Evolutionary conservation across 2,113 vertebrate genomes (phyloP).

Genomic region (Passer montanus): DNA sequence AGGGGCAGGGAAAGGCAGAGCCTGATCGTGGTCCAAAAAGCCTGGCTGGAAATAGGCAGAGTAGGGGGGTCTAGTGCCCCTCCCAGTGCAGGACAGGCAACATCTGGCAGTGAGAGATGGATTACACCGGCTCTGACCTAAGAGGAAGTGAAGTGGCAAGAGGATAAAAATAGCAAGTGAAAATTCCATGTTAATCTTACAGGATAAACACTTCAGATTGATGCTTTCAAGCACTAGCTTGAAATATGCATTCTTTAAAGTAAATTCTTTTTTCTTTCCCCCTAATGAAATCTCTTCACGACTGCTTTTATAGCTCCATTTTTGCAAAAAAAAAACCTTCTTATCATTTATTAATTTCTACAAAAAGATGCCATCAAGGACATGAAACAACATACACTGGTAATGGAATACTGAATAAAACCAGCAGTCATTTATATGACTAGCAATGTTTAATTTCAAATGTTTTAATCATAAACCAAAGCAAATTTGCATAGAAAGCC

Average conservation of each 20-base stretch:
- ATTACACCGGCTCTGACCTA: neutral
- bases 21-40: neutral
- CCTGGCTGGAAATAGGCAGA: neutral
- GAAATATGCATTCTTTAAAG: neutral
- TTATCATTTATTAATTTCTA: neutral
- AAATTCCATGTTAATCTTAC: neutral
- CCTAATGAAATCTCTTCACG: neutral
- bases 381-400: neutral
- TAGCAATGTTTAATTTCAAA: neutral
- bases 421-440: neutral
- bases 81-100: neutral
- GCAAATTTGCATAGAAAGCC: neutral
- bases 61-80: accelerated
- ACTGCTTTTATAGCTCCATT: neutral
- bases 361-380: neutral
- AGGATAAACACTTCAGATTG: neutral
- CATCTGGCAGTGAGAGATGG: neutral
- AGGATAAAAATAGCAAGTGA: neutral
- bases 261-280: neutral
- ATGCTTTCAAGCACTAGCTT: neutral
- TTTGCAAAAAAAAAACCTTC: neutral
- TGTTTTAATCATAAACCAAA: neutral
- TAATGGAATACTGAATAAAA: neutral
- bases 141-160: neutral
- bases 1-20: neutral